Percentiles rank a stretch among this genome's conserved stretches.
These are phyloP conservation scores for Orchesella flavescens DNA, from an alignment of 2,888 invertebrate genomes.

Conservation along the genomic window DNA sequence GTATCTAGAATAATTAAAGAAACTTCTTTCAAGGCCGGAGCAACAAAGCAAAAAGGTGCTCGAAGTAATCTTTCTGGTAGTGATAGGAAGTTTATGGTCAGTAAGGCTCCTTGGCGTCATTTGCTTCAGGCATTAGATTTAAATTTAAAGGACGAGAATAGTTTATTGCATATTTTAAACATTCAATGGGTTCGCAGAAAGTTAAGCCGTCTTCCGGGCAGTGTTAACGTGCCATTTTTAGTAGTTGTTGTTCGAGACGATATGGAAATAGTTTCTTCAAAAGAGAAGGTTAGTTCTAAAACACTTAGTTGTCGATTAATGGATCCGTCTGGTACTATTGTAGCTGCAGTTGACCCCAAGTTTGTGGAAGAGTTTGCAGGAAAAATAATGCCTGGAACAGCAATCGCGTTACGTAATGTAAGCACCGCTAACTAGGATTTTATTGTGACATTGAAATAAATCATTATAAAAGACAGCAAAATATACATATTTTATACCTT, in stretches of 20 bases:
- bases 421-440: too few relatives aligned
- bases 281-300: conserved; percentile 29
- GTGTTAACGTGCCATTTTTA: conserved; percentile 60
- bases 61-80: not conserved
- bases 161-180: conserved; percentile 45
- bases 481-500: too few relatives aligned
- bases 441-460: too few relatives aligned
- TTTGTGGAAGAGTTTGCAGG: conserved; percentile 53
- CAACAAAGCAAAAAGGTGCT: not conserved
- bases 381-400: conserved; percentile 63
- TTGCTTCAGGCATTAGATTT: conserved; percentile 36
- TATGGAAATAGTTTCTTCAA: conserved; percentile 19
- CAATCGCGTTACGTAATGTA: conserved; percentile 68
- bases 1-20: conserved; percentile 47
- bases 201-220: not conserved
- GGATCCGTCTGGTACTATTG: conserved; percentile 59
- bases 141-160: conserved; percentile 28
- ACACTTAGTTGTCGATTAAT: conserved; percentile 57
- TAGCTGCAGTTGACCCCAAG: conserved; percentile 55
- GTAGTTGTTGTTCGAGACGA: conserved; percentile 53
- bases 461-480: too few relatives aligned
- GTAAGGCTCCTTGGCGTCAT: conserved; percentile 59
- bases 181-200: conserved; percentile 43
- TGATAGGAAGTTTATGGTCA: not conserved
- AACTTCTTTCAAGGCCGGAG: not conserved